Percentiles rank a stretch among this genome's conserved stretches.
Conservation (phyloP, 2,113 vertebrate species). For the Agapornis roseicollis region DNA sequence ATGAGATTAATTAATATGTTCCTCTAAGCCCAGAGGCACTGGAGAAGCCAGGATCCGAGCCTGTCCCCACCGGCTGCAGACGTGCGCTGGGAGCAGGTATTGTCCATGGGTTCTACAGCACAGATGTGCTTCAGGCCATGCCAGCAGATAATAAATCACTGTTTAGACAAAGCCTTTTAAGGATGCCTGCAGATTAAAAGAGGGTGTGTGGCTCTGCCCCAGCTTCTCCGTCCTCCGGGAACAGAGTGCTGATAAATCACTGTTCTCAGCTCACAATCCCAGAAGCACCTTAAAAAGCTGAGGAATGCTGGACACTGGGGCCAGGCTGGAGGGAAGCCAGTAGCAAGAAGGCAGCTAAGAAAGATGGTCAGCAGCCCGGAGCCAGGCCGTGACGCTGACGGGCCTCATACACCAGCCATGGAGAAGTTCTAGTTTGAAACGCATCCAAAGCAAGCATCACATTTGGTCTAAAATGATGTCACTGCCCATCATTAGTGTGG, state of each 20-base stretch:
- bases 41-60: background rate
- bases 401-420: background rate
- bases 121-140: slow-evolving; percentile 16
- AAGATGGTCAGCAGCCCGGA: slow-evolving; percentile 21
- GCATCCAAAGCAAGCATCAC: slow-evolving; percentile 67
- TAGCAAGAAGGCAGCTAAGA: background rate
- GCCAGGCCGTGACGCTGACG: slow-evolving; percentile 26
- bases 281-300: slow-evolving; percentile 37
- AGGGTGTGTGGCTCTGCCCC: background rate
- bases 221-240: background rate
- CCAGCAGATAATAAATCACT: slow-evolving; percentile 31
- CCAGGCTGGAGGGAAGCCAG: slow-evolving; percentile 34
- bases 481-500: slow-evolving; percentile 74
- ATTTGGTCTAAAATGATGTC: slow-evolving; percentile 70
- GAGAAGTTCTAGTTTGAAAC: slow-evolving; percentile 61
- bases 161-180: slow-evolving; percentile 48
- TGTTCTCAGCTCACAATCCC: slow-evolving; percentile 20
- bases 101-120: background rate
- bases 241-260: slow-evolving; percentile 52
- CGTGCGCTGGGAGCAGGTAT: background rate
- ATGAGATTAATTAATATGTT: slow-evolving; percentile 35
- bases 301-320: background rate
- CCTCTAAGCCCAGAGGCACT: background rate
- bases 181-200: slow-evolving; percentile 15
- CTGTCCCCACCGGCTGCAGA: background rate